phyloP scores from a whole-genome alignment of 2,113 vertebrate species.

The Butorides virescens region DNA sequence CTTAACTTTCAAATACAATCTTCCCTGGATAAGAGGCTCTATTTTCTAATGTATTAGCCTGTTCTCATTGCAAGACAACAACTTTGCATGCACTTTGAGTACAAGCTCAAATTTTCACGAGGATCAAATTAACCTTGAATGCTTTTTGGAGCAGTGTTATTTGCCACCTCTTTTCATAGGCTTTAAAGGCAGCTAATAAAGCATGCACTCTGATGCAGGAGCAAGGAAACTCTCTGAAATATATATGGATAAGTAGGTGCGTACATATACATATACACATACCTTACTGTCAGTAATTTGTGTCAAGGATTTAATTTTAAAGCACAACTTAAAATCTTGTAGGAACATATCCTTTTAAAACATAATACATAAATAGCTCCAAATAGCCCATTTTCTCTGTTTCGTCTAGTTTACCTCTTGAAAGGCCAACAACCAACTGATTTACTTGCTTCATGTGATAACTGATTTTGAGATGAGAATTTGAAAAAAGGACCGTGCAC shows the following conservation, averaged over 20 bases:
- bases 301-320: neutral
- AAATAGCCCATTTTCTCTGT: neutral
- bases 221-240: neutral
- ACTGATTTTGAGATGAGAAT: neutral
- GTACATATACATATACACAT: neutral
- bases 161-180: neutral
- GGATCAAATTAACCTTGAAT: neutral
- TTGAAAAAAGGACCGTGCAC: neutral
- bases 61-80: neutral
- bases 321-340: neutral
- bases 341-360: neutral
- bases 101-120: neutral
- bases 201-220: neutral
- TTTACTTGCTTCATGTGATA: neutral
- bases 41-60: neutral
- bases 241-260: neutral
- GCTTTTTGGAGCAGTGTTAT: neutral
- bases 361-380: neutral
- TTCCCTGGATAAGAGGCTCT: neutral
- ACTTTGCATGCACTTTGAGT: neutral
- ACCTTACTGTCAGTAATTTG: neutral
- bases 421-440: neutral
- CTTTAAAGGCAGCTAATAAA: neutral
- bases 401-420: neutral
- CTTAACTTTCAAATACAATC: neutral